phyloP scores from a whole-genome alignment of 2,888 invertebrate species.

The Stenurella melanura region DNA sequence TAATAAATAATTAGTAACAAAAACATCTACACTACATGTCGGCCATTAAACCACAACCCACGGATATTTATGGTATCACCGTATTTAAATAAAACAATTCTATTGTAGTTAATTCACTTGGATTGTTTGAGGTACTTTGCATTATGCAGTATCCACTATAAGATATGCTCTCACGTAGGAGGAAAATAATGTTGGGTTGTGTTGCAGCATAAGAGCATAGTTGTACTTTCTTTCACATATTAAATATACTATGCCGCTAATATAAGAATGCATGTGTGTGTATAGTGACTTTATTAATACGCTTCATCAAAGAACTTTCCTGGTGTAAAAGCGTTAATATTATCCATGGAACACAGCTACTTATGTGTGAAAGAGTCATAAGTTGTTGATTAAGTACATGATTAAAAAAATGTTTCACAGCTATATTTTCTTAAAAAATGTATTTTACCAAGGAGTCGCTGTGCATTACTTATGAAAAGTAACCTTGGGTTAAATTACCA shows the following conservation, averaged over 20 bases:
- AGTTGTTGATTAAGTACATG: not conserved
- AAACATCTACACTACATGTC: not conserved
- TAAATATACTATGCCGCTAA: not conserved
- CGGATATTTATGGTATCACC: not conserved
- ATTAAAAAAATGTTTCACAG: too few relatives aligned
- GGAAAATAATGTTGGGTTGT: conserved; percentile 16
- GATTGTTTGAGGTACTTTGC: conserved; percentile 2
- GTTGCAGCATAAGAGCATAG: conserved; percentile 24
- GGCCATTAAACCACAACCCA: not conserved
- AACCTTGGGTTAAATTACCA: too few relatives aligned
- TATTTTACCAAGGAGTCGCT: too few relatives aligned
- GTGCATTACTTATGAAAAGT: too few relatives aligned
- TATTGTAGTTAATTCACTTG: conserved; percentile 14
- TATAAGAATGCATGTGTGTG: conserved; percentile 15
- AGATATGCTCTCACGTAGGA: conserved; percentile 23
- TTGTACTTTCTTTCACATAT: conserved; percentile 11
- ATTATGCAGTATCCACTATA: conserved; percentile 13
- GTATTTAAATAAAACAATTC: conserved; percentile 19
- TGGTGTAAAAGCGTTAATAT: not conserved
- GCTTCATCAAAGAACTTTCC: conserved; percentile 2
- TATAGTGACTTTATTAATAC: conserved; percentile 16
- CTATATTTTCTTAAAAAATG: too few relatives aligned
- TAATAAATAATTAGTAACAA: not conserved
- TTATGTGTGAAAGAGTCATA: not conserved
- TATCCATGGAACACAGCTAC: not conserved